Base-by-base conservation (phyloP, 1,140 invertebrate species). In the Zaprionus capensis region DNA sequence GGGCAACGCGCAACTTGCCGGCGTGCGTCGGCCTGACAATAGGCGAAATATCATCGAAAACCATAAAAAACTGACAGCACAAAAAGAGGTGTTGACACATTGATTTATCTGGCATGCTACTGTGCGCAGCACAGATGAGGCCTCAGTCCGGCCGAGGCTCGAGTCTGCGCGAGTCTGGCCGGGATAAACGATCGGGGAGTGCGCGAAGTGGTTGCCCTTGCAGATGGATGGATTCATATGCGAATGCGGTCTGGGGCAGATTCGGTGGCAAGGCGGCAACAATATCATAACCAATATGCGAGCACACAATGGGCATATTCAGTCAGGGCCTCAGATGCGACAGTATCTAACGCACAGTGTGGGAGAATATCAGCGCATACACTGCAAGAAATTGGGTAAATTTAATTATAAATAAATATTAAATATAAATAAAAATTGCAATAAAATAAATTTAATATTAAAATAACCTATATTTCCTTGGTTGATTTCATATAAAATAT, bases 61-160 rank as follows among this genome's bases (percentile, higher is more conserved):
- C 86, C 86, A 90, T 90, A 90, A 90, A 91, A 92, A 91, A 91
- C 91, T 92, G 91, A 92, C 91, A 92, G 91, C 91, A 92, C 91
- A 92, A 92, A 92, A 92, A 92, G 88, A 92, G 91, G 91, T 92
- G 91, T 92, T 92, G 91, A 92, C 91, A 92, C 91, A 91, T 92
- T 92, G 91, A 92, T 92, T 92, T 92, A 92, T 92, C 91, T 92
- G 87, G 91, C 91, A 92, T 91, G 91, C 91, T 92, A 92, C 91
- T 87, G 91, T 91, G 79, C 81, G 76, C 80, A 82, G 85, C 84
- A 90, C 81, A 87, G 83, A 86, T 88, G 83, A 86, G 83, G 20
- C 58, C 62, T 59, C 34, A 58, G 41, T 34, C n/a, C 36, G 11
- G 56, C 14, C 4, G 46, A 4, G 12, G 15, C 38, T 14, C 38